A percentile compares a stretch with the other conserved stretches of the same genome.
These are phyloP conservation scores for Andricus grossulariae DNA, from an alignment of 1,140 invertebrate genomes.

Conservation along the genomic window DNA sequence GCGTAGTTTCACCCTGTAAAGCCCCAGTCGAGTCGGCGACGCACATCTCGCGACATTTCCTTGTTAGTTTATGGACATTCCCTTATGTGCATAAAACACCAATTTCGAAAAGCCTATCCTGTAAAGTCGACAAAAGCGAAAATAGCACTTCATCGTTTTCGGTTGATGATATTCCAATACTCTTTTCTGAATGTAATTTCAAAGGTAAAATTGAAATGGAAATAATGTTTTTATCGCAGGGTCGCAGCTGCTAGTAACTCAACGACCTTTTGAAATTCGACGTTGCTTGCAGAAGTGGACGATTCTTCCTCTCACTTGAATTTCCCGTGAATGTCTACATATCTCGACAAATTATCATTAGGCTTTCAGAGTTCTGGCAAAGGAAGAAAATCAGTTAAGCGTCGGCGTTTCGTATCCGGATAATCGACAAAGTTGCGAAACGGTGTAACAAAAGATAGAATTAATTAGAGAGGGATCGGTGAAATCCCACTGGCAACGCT, in stretches of 20 bases:
- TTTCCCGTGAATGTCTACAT: conserved; percentile 9
- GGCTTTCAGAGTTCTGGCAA: not conserved
- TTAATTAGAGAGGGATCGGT: conserved; percentile 58
- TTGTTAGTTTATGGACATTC: too few relatives aligned
- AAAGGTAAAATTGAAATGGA: not conserved
- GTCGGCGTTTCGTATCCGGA: conserved; percentile 3
- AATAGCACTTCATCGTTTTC: too few relatives aligned
- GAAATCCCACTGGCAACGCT: conserved; percentile 65
- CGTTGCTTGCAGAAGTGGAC: not conserved
- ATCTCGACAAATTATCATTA: conserved; percentile 22
- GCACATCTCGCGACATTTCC: too few relatives aligned
- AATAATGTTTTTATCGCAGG: conserved; percentile 24
- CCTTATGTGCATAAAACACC: too few relatives aligned
- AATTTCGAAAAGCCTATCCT: too few relatives aligned
- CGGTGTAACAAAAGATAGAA: conserved; percentile 59
- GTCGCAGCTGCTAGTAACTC: conserved; percentile 11
- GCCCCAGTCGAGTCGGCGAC: too few relatives aligned
- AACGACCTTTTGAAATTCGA: conserved; percentile 20
- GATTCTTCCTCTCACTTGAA: conserved; percentile 19
- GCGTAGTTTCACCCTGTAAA: too few relatives aligned
- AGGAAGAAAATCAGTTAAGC: conserved; percentile 28
- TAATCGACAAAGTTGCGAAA: conserved; percentile 28
- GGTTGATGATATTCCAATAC: too few relatives aligned
- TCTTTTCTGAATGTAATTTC: too few relatives aligned
- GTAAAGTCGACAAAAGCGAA: too few relatives aligned